phyloP scores from a whole-genome alignment of 2,888 invertebrate genomes.

The Ctenicera cuprea region DNA sequence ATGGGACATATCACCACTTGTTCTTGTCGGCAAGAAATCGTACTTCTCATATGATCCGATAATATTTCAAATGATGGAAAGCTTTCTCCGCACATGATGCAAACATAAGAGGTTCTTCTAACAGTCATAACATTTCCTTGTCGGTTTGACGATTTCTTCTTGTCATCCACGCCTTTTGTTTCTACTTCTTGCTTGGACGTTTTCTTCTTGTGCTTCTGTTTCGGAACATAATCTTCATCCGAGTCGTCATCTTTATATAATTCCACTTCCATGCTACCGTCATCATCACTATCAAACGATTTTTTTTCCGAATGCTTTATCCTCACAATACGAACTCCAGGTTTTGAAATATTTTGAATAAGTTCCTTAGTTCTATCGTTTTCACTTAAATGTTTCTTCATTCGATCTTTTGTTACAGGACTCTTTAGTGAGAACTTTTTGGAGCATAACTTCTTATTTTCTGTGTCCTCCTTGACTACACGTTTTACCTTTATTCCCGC shows the following conservation, averaged over 20 bases:
- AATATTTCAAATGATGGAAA: conserved; percentile 47
- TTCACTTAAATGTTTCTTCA: background rate
- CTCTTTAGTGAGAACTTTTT: background rate
- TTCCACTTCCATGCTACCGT: conserved; percentile 2
- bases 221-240: conserved; percentile 15
- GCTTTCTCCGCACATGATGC: conserved; percentile 49
- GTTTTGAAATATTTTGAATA: conserved; percentile 10
- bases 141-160: background rate
- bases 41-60: conserved; percentile 45
- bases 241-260: background rate
- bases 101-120: conserved; percentile 49
- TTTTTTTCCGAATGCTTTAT: background rate
- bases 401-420: background rate
- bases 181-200: background rate
- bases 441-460: background rate
- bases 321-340: conserved; percentile 26
- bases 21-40: conserved; percentile 25
- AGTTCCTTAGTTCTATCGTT: background rate
- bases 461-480: background rate
- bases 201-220: background rate
- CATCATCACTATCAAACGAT: background rate
- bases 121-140: conserved; percentile 32
- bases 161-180: background rate
- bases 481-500: conserved; percentile 49
- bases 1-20: conserved; percentile 36